Base-by-base conservation (phyloP, 2,888 invertebrate species). In the Phortica okadai region DNA sequence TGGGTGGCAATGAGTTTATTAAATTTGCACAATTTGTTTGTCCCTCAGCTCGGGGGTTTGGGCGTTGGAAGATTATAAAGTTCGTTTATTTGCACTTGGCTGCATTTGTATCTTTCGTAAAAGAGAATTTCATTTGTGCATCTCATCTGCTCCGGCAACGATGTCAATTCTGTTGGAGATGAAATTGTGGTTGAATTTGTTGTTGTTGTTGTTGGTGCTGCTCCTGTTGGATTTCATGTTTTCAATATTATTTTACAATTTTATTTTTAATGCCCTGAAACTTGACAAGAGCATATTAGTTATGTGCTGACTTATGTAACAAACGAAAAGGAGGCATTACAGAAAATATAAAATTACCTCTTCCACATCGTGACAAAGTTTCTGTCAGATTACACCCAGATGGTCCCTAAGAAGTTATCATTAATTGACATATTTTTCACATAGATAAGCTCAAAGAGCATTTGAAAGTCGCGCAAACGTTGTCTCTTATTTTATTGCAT, bases 11-110 rank as follows among this genome's bases (percentile, higher is more conserved):
- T 11, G 16, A 10, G 59, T 21, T 16, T 16, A 59, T 59, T 59
- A 59, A 59, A 59, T 59, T 59, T 59, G 59, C 21, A 59, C 59
- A 59, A 59, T 59, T 59, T 59, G 59, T 10, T 2, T 21, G 10
- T 56, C 5, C 25, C 59, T 4, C 59, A 62, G 25, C 25, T 25
- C 8, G 1, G 6, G 21, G 21, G 25, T 3, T 16, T 62, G 33
- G 33, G 33, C 33, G 33, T 2, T 33, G 33, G 33, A 0, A 5
- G 14, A 50, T 14, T 50, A 50, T 50, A 14, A 6, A 50, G 50
- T 50, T 50, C 50, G 6, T 50, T 50, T 50, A 50, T 50, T 50
- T 50, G 50, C 50, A 50, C 50, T 50, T 50, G 50, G 50, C 50
- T 50, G 50, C 8, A 14, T 50, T 50, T 50, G 50, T 5, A 6